Base-by-base conservation (phyloP, 2,888 invertebrate genomes). In the Galeopsomyia nigrocyanea region DNA sequence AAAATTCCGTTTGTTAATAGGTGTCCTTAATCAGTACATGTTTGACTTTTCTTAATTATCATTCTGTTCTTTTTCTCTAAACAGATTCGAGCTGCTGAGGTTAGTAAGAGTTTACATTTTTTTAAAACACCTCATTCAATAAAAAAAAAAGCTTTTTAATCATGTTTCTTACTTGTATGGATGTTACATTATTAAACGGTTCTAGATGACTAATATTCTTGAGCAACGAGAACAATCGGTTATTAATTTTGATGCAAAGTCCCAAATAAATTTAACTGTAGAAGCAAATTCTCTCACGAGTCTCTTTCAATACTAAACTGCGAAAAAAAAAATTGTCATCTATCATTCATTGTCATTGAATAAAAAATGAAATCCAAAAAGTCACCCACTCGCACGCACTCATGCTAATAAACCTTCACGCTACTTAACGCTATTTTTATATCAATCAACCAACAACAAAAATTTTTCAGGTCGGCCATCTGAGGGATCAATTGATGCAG, bases 401-500 rank as follows among this genome's bases (percentile, higher is more conserved):
- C 39, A 39, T 13, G 39, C 39, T 10, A 39, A 39, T 39, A 39
- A 39, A 10, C 39, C 39, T 39, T 10, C 39, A 39, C 39, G 10
- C 39, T 1, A 10, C 7, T 39, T 10, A 9, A 39, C 10, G 13
- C 31, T 31, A 31, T 39, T 13, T 39, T 39, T 39, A 39, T 7
- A 13, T 39, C 7, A 39, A 39, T 5, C 26, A 26, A 26, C 5
- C 26, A 5, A 39, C 5, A 39, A 39, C 7, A 39, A 39, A 31
- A 31, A 31, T 31, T 31, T 79, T 79, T 75, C 80, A 80, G 88
- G 93, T 93, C 55, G 87, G 88, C 22, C 84, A 87, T 61, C 85
- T 92, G 71, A 83, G 91, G 71, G 80, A 85, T 56, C 82, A 87
- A 39, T 83, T 91, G 56, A 88, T 91, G 88, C 87, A 88, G 75